Evolutionary conservation across 2,888 invertebrate genomes (phyloP).

Genomic region (Torymus aiolomorphi): DNA sequence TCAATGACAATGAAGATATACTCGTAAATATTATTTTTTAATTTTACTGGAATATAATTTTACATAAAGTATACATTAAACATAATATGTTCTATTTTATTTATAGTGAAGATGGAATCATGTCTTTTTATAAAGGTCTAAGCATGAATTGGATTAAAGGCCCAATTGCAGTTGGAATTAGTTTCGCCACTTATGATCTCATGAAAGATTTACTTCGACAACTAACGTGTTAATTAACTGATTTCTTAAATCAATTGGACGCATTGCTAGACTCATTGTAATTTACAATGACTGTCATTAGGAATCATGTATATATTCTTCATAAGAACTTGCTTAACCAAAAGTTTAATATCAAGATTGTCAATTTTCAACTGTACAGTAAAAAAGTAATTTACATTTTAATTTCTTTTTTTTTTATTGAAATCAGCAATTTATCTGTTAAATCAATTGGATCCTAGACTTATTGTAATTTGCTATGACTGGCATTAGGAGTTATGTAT

Average conservation of each 20-base stretch:
- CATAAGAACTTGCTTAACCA: constrained; percentile 2
- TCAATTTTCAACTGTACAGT: constrained; percentile 15
- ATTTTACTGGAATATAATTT: constrained; percentile 2
- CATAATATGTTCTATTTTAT: constrained; percentile 20
- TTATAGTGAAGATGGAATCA: constrained; percentile 89
- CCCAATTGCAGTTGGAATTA: constrained; percentile 94
- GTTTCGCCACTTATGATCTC: constrained; percentile 95
- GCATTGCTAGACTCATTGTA: constrained; percentile 7
- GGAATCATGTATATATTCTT: constrained; percentile 31
- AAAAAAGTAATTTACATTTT: constrained; percentile 1
- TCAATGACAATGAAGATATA: constrained; percentile 84
- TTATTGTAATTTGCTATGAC: background rate
- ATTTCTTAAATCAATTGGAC: background rate
- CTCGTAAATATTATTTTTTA: constrained; percentile 77
- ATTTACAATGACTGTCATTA: constrained; percentile 8
- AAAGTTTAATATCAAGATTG: constrained; percentile 3
- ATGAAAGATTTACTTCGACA: constrained; percentile 81
- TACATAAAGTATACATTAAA: background rate
- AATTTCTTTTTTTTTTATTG: too few relatives aligned
- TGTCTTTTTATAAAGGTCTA: constrained; percentile 98
- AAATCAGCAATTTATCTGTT: background rate
- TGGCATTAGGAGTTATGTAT: constrained; percentile 3
- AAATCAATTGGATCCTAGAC: background rate
- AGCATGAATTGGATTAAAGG: constrained; percentile 99
- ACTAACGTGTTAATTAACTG: constrained; percentile 55